Conservation (phyloP, 2,888 invertebrate genomes). For the Amphipyra berbera region DNA sequence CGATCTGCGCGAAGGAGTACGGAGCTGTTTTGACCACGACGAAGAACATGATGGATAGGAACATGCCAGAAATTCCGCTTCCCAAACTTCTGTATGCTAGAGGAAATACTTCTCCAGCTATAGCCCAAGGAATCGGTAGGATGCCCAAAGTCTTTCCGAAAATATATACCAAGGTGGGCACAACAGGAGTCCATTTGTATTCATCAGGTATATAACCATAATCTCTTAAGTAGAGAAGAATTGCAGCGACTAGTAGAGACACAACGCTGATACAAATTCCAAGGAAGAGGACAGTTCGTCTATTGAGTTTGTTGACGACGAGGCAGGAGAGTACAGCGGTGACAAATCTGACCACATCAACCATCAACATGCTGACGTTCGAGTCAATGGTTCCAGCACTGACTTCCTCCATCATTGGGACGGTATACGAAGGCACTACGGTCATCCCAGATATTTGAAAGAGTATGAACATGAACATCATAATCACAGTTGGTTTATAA, state of each 20-base stretch:
- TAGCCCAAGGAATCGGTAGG: conserved; percentile 92
- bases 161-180: conserved; percentile 89
- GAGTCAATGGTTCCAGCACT: conserved; percentile 90
- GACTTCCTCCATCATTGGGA: conserved; percentile 90
- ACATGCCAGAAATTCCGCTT: conserved; percentile 91
- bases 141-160: conserved; percentile 90
- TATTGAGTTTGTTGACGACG: conserved; percentile 89
- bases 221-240: conserved; percentile 80
- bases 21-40: conserved; percentile 92
- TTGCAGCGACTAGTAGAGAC: conserved; percentile 87
- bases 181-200: conserved; percentile 83
- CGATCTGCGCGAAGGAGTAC: conserved; percentile 85
- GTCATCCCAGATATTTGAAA: conserved; percentile 93
- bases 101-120: conserved; percentile 93
- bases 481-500: conserved; percentile 90
- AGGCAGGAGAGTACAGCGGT: conserved; percentile 91
- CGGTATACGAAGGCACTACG: conserved; percentile 92
- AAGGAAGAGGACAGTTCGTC: conserved; percentile 90
- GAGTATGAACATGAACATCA: conserved; percentile 91
- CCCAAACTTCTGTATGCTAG: conserved; percentile 91
- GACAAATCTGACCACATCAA: conserved; percentile 91
- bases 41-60: conserved; percentile 91
- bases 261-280: conserved; percentile 90
- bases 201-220: conserved; percentile 73
- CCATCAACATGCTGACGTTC: conserved; percentile 91